Evolutionary conservation across 1,140 invertebrate species (phyloP), one percentile per base, ranked within the genome.

Genomic region (Bactericera cockerelli): DNA sequence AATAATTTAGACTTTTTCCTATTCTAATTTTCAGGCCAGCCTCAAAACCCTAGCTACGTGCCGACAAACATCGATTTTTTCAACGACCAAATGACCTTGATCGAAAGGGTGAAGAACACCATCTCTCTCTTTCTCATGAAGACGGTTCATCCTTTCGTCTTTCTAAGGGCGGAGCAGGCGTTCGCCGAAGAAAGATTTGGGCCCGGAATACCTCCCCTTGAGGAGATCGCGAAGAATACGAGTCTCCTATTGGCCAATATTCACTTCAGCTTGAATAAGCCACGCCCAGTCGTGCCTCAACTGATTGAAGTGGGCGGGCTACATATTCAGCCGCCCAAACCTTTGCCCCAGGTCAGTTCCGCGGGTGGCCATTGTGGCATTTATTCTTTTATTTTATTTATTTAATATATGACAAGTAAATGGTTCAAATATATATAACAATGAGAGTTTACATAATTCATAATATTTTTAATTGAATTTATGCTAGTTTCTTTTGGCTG

Each of bases 301-400:
- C 56, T 74, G 2, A 61, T 76, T 13, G 70, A 75, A 65, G 66
- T 76, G 14, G 73, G 70, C 13, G 74, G 73, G n/a, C 63, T 74
- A 28, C 72, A 75, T 64, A 67, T 74, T 16, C 68, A 68, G 54
- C 67, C 78, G 59, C 63, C 77, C 0, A 77, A 81, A 61, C 69
- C 72, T 13, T 64, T 83, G 60, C 73, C 76, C n/a, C 61, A 74
- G 56, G 79, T 79, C 71, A 74, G 70, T 70, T n/a, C n/a, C n/a
- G n/a, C n/a, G n/a, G n/a, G n/a, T n/a, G n/a, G n/a, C n/a, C n/a
- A n/a, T n/a, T n/a, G n/a, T n/a, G n/a, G n/a, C n/a, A n/a, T n/a
- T n/a, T n/a, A n/a, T n/a, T n/a, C n/a, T n/a, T n/a, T n/a, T n/a
- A n/a, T n/a, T n/a, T n/a, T n/a, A n/a, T n/a, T n/a, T n/a, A n/a